Conservation (phyloP, 2,888 invertebrate species). For the Drosophila quinaria region DNA sequence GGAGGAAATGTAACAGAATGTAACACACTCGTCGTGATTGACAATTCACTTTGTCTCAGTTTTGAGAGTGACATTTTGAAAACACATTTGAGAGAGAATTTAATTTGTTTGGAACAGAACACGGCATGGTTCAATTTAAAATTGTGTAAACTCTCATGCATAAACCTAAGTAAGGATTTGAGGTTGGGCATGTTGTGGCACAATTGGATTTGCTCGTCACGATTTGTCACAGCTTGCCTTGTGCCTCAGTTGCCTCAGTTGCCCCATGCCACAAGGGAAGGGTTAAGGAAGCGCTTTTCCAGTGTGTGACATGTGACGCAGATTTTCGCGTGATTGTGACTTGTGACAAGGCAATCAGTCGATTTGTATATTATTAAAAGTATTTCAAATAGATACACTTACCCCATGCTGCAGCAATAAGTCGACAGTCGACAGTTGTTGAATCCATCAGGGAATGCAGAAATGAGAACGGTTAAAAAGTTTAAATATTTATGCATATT, state of each 20-base stretch:
- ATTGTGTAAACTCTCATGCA: slow-evolving; percentile 73
- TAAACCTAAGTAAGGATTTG: slow-evolving; percentile 66
- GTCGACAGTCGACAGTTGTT: slow-evolving; percentile 42
- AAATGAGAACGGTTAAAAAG: neutral
- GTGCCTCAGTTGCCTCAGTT: slow-evolving; percentile 5
- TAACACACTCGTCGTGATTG: slow-evolving; percentile 68
- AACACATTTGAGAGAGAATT: slow-evolving; percentile 75
- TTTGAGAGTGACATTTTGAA: slow-evolving; percentile 62
- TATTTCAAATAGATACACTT: slow-evolving; percentile 69
- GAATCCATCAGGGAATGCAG: neutral
- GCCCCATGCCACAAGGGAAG: slow-evolving; percentile 58
- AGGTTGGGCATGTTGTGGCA: slow-evolving; percentile 51
- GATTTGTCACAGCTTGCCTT: slow-evolving; percentile 74
- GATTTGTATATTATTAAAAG: slow-evolving; percentile 70
- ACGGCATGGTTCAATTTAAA: slow-evolving; percentile 78
- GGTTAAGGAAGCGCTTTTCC: slow-evolving; percentile 54
- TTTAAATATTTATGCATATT: slow-evolving; percentile 6
- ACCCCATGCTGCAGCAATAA: slow-evolving; percentile 80
- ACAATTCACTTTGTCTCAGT: slow-evolving; percentile 77
- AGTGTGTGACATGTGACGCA: slow-evolving; percentile 72
- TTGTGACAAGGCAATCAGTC: slow-evolving; percentile 72
- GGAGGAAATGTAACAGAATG: slow-evolving; percentile 25
- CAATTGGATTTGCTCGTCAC: slow-evolving; percentile 76
- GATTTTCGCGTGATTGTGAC: slow-evolving; percentile 73
- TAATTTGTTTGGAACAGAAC: slow-evolving; percentile 77